A percentile compares a stretch with the other conserved stretches of the same genome.
Conservation (phyloP, 2,797 vertebrate genomes). For the Acestrorhynchus altus region DNA sequence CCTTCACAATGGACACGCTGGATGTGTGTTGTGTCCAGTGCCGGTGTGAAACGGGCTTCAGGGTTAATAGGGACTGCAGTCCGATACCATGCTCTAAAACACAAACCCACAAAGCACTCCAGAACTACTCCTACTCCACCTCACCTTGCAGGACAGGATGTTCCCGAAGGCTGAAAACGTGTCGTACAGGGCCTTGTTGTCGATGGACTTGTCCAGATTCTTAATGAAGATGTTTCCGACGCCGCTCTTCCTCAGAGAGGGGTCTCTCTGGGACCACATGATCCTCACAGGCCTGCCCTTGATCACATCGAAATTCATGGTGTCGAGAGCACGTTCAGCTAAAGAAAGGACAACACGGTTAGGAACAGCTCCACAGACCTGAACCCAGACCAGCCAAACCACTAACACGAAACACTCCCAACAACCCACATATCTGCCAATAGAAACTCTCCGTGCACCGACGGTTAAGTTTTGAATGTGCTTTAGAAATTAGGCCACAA, state of each 20-base stretch:
- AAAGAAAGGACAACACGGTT: slow-evolving; percentile 25
- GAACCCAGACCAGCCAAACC: too few relatives aligned
- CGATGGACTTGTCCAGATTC: slow-evolving; percentile 98
- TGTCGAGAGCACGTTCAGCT: slow-evolving; percentile 98
- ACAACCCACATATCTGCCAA: too few relatives aligned
- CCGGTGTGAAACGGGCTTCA: neutral
- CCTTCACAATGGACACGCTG: too few relatives aligned
- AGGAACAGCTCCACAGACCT: too few relatives aligned
- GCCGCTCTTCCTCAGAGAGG: slow-evolving; percentile 95
- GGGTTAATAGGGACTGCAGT: neutral
- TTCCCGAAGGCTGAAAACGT: slow-evolving; percentile 99
- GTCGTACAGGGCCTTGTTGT: slow-evolving; percentile 98
- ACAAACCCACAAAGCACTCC: neutral
- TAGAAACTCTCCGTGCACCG: too few relatives aligned
- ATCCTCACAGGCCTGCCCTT: slow-evolving; percentile 97
- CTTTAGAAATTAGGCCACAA: too few relatives aligned
- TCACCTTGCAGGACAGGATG: slow-evolving; percentile 98
- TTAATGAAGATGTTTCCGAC: slow-evolving; percentile 99
- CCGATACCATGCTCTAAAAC: neutral
- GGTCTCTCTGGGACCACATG: slow-evolving; percentile 99
- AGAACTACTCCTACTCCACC: neutral
- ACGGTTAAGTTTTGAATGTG: too few relatives aligned
- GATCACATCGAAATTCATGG: slow-evolving; percentile 99
- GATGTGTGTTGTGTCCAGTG: too few relatives aligned
- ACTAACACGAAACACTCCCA: too few relatives aligned